Percentiles rank a stretch among this genome's conserved stretches.
These are phyloP conservation scores for Anthopleura sola DNA, from an alignment of 64 coral and sea anemone species.

Conservation along the genomic window DNA sequence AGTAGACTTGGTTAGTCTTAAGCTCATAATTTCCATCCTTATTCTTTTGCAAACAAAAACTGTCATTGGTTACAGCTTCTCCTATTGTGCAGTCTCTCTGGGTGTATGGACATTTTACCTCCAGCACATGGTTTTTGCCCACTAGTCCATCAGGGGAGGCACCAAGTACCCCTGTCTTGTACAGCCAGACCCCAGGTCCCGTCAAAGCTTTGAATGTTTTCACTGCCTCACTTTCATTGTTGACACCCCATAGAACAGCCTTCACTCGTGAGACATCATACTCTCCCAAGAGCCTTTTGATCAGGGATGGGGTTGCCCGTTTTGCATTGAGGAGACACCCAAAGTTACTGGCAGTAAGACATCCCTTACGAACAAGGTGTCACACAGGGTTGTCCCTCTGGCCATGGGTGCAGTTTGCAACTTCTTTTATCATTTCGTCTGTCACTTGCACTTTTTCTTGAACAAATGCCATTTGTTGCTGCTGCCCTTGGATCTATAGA, in stretches of 20 bases:
- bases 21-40: no score
- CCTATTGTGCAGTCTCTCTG: no score
- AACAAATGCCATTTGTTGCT: background rate
- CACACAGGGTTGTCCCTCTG: background rate
- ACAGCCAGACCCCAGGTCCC: no score
- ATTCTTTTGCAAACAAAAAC: no score
- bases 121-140: no score
- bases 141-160: no score
- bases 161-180: no score
- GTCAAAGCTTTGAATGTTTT: constrained; percentile 5
- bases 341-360: constrained; percentile 27
- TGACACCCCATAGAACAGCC: constrained; percentile 24
- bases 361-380: constrained; percentile 3
- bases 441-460: background rate
- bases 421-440: background rate
- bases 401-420: background rate
- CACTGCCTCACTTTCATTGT: constrained; percentile 11
- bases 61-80: no score
- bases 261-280: constrained; percentile 25
- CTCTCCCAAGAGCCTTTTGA: constrained; percentile 22
- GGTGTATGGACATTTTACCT: no score
- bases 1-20: no score
- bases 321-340: constrained; percentile 13
- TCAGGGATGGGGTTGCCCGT: background rate
- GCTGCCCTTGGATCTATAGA: background rate